Evolutionary conservation across 2,113 vertebrate genomes (phyloP).

Genomic region (Otis tarda): DNA sequence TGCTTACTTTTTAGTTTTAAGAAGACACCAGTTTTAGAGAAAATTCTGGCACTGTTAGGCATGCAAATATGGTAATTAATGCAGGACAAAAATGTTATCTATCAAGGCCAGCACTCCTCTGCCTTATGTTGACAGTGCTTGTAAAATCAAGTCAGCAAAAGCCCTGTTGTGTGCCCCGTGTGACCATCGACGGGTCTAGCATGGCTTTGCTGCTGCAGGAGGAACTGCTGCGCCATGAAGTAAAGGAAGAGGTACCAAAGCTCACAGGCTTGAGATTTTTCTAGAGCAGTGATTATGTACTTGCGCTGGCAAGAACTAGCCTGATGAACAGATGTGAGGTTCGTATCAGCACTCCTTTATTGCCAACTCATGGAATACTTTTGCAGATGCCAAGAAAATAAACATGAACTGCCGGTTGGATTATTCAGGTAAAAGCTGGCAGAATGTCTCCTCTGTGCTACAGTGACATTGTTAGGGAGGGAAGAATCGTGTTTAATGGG

Average conservation of each 20-base stretch:
- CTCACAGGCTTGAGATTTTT: slow-evolving; percentile 26
- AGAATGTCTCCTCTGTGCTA: not conserved
- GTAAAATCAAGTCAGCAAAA: not conserved
- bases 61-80: not conserved
- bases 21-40: not conserved
- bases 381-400: slow-evolving; percentile 14
- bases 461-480: not conserved
- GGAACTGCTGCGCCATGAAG: not conserved
- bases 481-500: not conserved
- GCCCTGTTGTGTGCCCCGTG: not conserved
- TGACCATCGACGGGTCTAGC: not conserved
- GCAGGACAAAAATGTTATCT: not conserved
- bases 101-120: not conserved
- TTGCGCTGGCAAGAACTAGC: slow-evolving; percentile 30
- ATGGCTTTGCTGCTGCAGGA: not conserved
- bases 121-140: not conserved
- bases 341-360: not conserved
- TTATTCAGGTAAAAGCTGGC: not conserved
- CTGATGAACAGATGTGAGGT: not conserved
- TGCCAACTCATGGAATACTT: not conserved
- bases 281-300: slow-evolving; percentile 21
- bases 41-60: not conserved
- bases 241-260: slow-evolving; percentile 5
- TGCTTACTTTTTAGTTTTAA: not conserved
- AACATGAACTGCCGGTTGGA: not conserved